These are phyloP conservation scores for Nephrotoma guestfalica DNA, from an alignment of 2,888 invertebrate species.

Conservation along the genomic window DNA sequence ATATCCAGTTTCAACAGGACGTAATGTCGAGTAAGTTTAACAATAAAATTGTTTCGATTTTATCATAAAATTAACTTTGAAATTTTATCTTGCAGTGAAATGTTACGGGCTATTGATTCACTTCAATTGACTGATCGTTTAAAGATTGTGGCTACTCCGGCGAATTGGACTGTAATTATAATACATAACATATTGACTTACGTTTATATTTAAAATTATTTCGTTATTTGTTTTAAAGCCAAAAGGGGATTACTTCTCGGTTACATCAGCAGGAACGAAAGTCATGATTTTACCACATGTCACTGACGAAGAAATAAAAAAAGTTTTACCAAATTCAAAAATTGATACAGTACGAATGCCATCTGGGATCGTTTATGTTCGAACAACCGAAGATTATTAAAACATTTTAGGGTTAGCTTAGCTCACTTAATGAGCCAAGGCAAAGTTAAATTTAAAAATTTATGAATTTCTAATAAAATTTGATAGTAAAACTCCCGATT, in stretches of 20 bases:
- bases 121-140: slow-evolving; percentile 57
- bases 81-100: slow-evolving; percentile 47
- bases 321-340: slow-evolving; percentile 13
- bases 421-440: no score
- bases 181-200: neutral
- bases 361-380: slow-evolving; percentile 59
- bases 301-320: slow-evolving; percentile 45
- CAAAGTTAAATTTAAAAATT: no score
- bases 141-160: slow-evolving; percentile 69
- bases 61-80: neutral
- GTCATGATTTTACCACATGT: slow-evolving; percentile 69
- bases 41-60: neutral
- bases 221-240: slow-evolving; percentile 9
- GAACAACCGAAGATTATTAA: slow-evolving; percentile 53
- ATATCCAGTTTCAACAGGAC: slow-evolving; percentile 73
- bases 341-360: slow-evolving; percentile 54
- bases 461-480: no score
- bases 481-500: no score
- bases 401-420: neutral
- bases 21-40: slow-evolving; percentile 66
- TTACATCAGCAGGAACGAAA: slow-evolving; percentile 40
- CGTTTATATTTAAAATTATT: neutral
- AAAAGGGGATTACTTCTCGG: slow-evolving; percentile 8
- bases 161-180: slow-evolving; percentile 39
- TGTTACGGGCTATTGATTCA: slow-evolving; percentile 69